These are phyloP conservation scores for Heliocidaris erythrogramma DNA, from an alignment of 35 echinoderm and acorn worm genomes.

Conservation along the genomic window DNA sequence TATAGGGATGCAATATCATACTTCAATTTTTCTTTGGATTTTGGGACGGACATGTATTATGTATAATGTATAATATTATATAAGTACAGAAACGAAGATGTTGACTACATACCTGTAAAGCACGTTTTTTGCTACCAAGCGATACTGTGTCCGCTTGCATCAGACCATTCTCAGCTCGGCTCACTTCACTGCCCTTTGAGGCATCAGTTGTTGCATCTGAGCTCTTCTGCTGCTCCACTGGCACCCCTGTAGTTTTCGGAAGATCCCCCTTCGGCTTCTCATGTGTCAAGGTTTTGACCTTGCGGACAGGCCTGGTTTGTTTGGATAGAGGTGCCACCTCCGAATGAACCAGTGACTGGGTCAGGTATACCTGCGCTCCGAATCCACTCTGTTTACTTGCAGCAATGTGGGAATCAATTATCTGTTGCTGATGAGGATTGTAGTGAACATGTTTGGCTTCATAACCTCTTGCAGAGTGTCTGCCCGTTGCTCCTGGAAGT, in stretches of 20 bases:
- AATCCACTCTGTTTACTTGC: slow-evolving; percentile 6
- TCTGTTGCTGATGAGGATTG: not conserved
- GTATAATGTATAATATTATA: too few relatives aligned
- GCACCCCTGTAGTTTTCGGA: not conserved
- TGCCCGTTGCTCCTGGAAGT: not conserved
- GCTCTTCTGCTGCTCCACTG: not conserved
- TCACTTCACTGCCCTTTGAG: not conserved
- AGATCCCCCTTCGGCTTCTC: too few relatives aligned
- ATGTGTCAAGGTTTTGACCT: not conserved
- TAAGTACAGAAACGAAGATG: not conserved
- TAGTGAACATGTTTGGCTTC: not conserved
- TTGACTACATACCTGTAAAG: slow-evolving; percentile 56
- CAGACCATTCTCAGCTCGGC: slow-evolving; percentile 35
- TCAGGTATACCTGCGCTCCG: not conserved
- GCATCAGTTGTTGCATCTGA: not conserved
- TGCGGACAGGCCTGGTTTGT: not conserved
- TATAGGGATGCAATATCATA: too few relatives aligned
- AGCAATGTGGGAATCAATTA: not conserved
- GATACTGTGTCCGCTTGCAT: slow-evolving; percentile 49
- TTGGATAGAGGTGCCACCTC: not conserved
- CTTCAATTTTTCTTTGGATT: too few relatives aligned
- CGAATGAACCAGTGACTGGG: not conserved
- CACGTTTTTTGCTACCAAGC: slow-evolving; percentile 67
- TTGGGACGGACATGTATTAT: too few relatives aligned
- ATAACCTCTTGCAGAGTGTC: not conserved